Evolutionary conservation across 2,797 vertebrate genomes (phyloP).

Genomic region (Pseudochirops corinnae): DNA sequence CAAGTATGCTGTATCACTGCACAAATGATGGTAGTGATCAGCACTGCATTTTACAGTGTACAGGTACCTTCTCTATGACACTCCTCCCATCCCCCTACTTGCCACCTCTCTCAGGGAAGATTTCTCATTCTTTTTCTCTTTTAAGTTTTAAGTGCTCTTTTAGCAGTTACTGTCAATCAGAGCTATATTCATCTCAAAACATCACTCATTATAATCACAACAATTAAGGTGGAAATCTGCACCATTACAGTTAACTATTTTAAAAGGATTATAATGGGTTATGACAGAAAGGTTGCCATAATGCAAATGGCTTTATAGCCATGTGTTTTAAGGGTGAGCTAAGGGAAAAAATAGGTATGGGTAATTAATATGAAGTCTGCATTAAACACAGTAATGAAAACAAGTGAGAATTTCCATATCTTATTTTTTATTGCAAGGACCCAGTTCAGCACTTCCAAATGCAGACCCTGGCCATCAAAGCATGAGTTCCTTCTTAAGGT

Average conservation of each 20-base stretch:
- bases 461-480: background rate
- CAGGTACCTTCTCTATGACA: background rate
- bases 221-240: constrained; percentile 53
- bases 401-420: background rate
- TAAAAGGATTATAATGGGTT: background rate
- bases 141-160: background rate
- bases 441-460: background rate
- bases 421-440: background rate
- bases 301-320: background rate
- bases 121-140: background rate
- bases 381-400: background rate
- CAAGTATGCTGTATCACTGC: background rate
- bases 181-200: constrained; percentile 40
- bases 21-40: background rate
- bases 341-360: background rate
- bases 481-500: background rate
- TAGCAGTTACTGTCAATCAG: constrained; percentile 24
- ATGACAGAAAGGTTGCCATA: constrained; percentile 42
- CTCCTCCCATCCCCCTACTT: too few species aligned
- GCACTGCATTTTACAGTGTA: background rate
- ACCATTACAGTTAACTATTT: constrained; percentile 62
- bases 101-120: background rate
- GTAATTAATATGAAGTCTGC: background rate
- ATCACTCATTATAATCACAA: constrained; percentile 64
- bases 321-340: background rate